These are phyloP conservation scores for Struthio camelus DNA, from an alignment of 2,113 vertebrate genomes.

Conservation along the genomic window DNA sequence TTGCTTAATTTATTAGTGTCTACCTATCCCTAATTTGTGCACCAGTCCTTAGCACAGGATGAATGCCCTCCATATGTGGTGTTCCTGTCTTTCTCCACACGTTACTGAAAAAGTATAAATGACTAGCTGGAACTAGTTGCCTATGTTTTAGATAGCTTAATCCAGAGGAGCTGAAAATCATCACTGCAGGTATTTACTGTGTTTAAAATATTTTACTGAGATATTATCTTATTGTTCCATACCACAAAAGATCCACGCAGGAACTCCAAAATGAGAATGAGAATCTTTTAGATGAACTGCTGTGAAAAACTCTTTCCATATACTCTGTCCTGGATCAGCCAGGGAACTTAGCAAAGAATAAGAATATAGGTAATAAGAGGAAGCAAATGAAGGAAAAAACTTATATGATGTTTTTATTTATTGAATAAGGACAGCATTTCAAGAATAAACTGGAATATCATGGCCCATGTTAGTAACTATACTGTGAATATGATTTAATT, in stretches of 20 bases:
- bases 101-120: background rate
- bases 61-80: background rate
- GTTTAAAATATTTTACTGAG: conserved; percentile 17
- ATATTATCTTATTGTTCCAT: background rate
- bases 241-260: background rate
- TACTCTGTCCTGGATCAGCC: background rate
- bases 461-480: background rate
- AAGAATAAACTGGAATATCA: background rate
- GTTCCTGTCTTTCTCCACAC: background rate
- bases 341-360: background rate
- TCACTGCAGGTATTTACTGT: background rate
- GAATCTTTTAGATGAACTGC: background rate
- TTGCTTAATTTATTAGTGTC: background rate
- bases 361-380: background rate
- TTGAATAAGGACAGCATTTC: background rate
- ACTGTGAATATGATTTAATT: background rate
- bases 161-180: background rate
- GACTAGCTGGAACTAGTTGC: background rate
- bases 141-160: background rate
- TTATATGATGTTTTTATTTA: background rate
- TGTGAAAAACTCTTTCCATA: background rate
- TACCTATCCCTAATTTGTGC: fast-evolving
- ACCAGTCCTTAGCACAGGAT: background rate
- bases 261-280: background rate
- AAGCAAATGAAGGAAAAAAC: background rate